Evolutionary conservation across 2,888 invertebrate species (phyloP).

Genomic region (Cepaea hortensis): DNA sequence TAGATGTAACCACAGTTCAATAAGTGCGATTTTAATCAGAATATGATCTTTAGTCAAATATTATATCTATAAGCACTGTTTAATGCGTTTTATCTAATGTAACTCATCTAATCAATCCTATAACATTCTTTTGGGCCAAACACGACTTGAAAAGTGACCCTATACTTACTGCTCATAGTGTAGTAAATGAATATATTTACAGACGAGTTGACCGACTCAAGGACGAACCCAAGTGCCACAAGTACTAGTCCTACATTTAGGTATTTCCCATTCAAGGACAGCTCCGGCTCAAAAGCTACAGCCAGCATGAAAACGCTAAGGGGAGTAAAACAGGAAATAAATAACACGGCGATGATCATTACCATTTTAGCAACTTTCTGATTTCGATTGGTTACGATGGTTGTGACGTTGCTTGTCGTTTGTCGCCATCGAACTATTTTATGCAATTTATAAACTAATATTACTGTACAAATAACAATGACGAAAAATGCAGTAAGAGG

Average conservation of each 20-base stretch:
- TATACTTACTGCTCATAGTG: too few relatives aligned
- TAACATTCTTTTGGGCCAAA: too few relatives aligned
- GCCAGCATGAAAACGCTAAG: not conserved
- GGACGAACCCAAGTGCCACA: not conserved
- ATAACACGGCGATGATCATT: not conserved
- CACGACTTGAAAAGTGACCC: too few relatives aligned
- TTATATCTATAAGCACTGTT: too few relatives aligned
- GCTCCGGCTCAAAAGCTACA: not conserved
- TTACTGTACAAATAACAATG: not conserved
- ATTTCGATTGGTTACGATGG: not conserved
- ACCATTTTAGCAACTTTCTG: not conserved
- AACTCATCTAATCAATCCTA: too few relatives aligned
- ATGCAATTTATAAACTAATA: not conserved
- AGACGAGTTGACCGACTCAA: slow-evolving; percentile 6
- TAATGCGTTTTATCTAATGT: too few relatives aligned
- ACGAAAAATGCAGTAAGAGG: not conserved
- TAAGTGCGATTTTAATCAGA: too few relatives aligned
- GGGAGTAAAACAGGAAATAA: not conserved
- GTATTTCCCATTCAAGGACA: not conserved
- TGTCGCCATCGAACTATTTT: not conserved
- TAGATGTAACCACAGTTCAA: too few relatives aligned
- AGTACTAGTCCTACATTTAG: not conserved
- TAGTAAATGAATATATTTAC: not conserved
- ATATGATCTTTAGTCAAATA: too few relatives aligned
- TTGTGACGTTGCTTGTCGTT: too few relatives aligned